phyloP scores from a whole-genome alignment of 2,113 vertebrate species.

The Pedionomus torquatus region DNA sequence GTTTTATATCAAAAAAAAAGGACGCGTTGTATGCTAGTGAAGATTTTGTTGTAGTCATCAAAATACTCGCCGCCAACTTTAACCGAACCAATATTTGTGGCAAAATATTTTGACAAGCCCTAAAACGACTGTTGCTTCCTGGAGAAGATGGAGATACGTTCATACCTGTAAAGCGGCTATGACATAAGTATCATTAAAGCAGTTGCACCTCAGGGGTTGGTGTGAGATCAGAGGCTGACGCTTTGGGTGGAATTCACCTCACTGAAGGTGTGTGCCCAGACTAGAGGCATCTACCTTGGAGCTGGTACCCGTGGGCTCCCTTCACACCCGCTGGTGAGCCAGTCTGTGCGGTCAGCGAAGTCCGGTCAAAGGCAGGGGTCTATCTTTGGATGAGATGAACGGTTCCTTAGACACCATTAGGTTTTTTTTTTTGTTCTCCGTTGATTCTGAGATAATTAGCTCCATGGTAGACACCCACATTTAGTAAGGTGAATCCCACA shows the following conservation, averaged over 20 bases:
- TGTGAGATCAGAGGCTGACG: background rate
- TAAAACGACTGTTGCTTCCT: background rate
- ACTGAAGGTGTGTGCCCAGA: background rate
- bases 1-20: background rate
- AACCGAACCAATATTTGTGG: background rate
- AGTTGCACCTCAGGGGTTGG: background rate
- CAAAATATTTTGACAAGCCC: slow-evolving; percentile 12
- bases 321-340: background rate
- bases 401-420: background rate
- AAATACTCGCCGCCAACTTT: background rate
- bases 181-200: background rate
- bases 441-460: background rate
- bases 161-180: background rate
- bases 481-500: background rate
- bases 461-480: background rate
- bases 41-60: background rate
- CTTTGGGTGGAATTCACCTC: background rate
- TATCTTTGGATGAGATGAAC: background rate
- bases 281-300: background rate
- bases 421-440: background rate
- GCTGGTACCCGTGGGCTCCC: background rate
- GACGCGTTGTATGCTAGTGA: background rate
- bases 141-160: background rate
- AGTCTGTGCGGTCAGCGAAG: background rate
- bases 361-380: background rate